Evolutionary conservation across 2,888 invertebrate genomes (phyloP).

Genomic region (Watsonalla cultraria): DNA sequence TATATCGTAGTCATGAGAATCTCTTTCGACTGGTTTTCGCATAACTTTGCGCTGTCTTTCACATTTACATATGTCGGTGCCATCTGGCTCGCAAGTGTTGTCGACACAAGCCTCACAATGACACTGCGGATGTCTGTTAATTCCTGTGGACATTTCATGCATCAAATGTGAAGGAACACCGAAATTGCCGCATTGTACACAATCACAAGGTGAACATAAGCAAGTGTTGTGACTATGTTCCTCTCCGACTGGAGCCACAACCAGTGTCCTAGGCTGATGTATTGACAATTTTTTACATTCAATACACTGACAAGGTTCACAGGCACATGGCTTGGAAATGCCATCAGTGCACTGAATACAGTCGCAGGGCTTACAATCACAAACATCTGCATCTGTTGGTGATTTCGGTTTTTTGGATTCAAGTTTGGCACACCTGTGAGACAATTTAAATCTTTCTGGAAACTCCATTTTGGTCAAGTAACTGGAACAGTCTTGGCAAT

Average conservation of each 20-base stretch:
- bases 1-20: slow-evolving; percentile 43
- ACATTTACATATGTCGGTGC: slow-evolving; percentile 37
- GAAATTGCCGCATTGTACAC: slow-evolving; percentile 35
- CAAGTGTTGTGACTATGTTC: slow-evolving; percentile 26
- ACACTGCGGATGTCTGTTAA: slow-evolving; percentile 32
- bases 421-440: slow-evolving; percentile 26
- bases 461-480: slow-evolving; percentile 8
- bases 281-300: slow-evolving; percentile 27
- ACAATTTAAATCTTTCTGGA: slow-evolving; percentile 4
- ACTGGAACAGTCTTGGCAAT: slow-evolving; percentile 32
- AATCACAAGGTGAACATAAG: slow-evolving; percentile 49
- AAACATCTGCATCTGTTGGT: slow-evolving; percentile 11
- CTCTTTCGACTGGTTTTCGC: slow-evolving; percentile 38
- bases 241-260: slow-evolving; percentile 34
- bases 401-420: slow-evolving; percentile 22
- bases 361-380: slow-evolving; percentile 38
- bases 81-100: slow-evolving; percentile 34
- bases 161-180: slow-evolving; percentile 24
- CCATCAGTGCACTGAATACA: slow-evolving; percentile 24
- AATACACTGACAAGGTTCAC: slow-evolving; percentile 38
- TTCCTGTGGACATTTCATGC: slow-evolving; percentile 40
- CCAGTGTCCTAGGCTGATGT: slow-evolving; percentile 14
- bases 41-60: slow-evolving; percentile 30
- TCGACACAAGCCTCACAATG: slow-evolving; percentile 39
- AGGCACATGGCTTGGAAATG: slow-evolving; percentile 26